Conservation (phyloP, 2,113 vertebrate genomes). For the Oenanthe melanoleuca region DNA sequence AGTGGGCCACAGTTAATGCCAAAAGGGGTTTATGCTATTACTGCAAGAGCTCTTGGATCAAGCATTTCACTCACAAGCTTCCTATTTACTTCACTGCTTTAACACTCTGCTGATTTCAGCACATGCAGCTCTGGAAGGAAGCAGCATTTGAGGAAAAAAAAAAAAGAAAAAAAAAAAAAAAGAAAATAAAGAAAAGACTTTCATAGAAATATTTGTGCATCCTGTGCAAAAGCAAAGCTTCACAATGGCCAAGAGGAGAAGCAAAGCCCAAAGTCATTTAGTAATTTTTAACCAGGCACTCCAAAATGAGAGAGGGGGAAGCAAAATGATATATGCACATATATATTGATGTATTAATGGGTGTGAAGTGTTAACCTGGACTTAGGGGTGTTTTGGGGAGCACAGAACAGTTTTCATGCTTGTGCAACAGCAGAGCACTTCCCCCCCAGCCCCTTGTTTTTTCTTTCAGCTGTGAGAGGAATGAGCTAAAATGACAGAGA, state of each 20-base stretch:
- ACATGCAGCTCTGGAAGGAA: neutral
- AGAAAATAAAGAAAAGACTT: neutral
- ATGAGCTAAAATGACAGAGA: constrained; percentile 19
- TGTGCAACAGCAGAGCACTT: neutral
- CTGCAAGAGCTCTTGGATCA: neutral
- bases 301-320: neutral
- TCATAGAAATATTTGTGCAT: neutral
- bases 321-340: neutral
- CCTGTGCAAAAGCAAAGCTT: neutral
- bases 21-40: neutral
- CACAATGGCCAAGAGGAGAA: neutral
- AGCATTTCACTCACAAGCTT: neutral
- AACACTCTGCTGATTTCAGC: neutral
- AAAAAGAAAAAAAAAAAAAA: no score
- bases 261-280: neutral
- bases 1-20: neutral
- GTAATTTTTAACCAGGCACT: neutral
- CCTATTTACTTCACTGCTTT: neutral
- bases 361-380: neutral
- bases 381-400: neutral
- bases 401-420: neutral
- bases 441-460: accelerated
- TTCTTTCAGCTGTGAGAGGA: neutral
- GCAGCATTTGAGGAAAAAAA: neutral
- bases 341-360: neutral